Percentiles rank a stretch among this genome's conserved stretches.
These are phyloP conservation scores for Drosophila sturtevanti DNA, from an alignment of 1,140 invertebrate species.

Conservation along the genomic window DNA sequence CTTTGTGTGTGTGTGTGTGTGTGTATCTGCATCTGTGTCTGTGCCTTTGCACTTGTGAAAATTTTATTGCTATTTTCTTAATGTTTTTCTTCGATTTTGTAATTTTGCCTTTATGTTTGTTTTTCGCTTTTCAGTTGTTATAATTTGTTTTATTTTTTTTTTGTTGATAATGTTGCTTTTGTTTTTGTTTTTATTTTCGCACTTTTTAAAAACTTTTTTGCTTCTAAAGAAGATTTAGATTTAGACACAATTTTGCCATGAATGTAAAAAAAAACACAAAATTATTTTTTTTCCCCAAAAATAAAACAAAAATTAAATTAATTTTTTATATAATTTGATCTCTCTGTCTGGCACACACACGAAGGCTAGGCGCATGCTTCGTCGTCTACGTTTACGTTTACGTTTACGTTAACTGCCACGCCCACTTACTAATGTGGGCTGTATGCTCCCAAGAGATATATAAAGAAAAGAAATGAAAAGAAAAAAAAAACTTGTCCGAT, in stretches of 20 bases:
- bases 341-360: constrained; percentile 17
- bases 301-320: background rate
- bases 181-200: background rate
- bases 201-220: background rate
- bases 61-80: constrained; percentile 29
- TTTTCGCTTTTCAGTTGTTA: background rate
- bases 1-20: constrained; percentile 27
- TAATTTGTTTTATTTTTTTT: background rate
- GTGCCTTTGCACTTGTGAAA: constrained; percentile 39
- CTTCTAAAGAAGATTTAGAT: background rate
- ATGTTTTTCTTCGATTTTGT: constrained; percentile 7
- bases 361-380: constrained; percentile 40
- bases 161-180: background rate
- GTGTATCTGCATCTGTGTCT: constrained; percentile 14
- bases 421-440: constrained; percentile 66
- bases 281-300: background rate
- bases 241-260: background rate
- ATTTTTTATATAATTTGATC: constrained; percentile 63
- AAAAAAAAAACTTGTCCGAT: constrained; percentile 2
- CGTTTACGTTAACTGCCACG: constrained; percentile 39
- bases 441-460: constrained; percentile 15
- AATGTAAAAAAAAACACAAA: background rate
- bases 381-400: background rate
- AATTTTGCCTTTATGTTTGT: constrained; percentile 2
- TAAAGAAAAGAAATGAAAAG: background rate